Conservation (phyloP, 2,113 vertebrate genomes). For the Sander vitreus region DNA sequence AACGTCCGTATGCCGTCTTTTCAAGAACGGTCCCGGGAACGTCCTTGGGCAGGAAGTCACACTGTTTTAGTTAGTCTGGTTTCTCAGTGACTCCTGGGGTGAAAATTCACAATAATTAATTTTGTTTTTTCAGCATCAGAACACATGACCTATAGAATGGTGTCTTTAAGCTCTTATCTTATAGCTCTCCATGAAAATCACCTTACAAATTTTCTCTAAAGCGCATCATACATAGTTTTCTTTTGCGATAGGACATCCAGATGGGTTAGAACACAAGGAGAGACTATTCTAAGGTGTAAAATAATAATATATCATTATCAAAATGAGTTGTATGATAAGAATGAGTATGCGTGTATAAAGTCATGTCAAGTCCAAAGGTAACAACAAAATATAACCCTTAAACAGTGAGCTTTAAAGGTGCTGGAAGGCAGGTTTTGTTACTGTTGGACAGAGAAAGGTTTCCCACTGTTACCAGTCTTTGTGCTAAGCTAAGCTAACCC, state of each 20-base stretch:
- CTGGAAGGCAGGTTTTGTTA: background rate
- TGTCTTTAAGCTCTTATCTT: conserved; percentile 7
- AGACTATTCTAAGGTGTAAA: background rate
- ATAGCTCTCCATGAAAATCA: conserved; percentile 25
- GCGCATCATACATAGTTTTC: background rate
- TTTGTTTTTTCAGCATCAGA: conserved; percentile 57
- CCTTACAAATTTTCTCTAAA: background rate
- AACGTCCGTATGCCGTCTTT: conserved; percentile 84
- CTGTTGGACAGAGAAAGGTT: background rate
- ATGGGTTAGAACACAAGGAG: background rate
- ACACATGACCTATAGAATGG: conserved; percentile 30
- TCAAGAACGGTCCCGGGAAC: conserved; percentile 67
- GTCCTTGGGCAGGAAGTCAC: conserved; percentile 75
- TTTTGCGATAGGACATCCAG: background rate
- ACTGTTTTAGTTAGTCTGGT: conserved; percentile 63
- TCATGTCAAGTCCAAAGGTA: background rate
- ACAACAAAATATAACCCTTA: background rate
- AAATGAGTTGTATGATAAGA: background rate
- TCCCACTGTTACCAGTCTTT: background rate
- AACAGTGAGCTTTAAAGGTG: background rate
- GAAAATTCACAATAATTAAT: conserved; percentile 71
- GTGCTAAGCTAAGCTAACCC: conserved; percentile 10
- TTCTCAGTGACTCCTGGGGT: conserved; percentile 59
- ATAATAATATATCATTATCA: background rate
- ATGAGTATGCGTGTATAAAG: background rate